Percentiles rank a stretch among this genome's conserved stretches.
phyloP scores from a whole-genome alignment of 2,113 vertebrate species.

The Clarias macrocephalus region DNA sequence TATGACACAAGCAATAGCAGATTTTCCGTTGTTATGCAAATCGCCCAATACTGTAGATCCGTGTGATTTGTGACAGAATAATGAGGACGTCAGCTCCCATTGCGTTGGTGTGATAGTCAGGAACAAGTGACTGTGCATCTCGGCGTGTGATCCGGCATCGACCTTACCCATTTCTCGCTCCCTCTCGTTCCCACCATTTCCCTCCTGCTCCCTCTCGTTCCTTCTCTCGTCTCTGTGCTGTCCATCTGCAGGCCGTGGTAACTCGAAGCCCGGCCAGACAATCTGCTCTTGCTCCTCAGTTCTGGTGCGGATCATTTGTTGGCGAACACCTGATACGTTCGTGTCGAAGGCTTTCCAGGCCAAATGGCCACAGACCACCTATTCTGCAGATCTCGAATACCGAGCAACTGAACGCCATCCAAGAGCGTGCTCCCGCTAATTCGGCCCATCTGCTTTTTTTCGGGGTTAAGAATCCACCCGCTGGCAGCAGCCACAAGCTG shows the following conservation, averaged over 20 bases:
- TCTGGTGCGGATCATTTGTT: conserved; percentile 74
- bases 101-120: neutral
- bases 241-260: conserved; percentile 55
- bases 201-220: conserved; percentile 7
- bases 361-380: conserved; percentile 79
- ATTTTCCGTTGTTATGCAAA: neutral
- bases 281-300: conserved; percentile 65
- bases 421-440: conserved; percentile 72
- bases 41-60: neutral
- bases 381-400: conserved; percentile 69
- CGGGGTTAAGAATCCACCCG: conserved; percentile 64
- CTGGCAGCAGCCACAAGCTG: conserved; percentile 54
- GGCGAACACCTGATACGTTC: conserved; percentile 76
- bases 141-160: conserved; percentile 7
- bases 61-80: neutral
- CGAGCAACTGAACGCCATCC: conserved; percentile 70
- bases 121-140: conserved; percentile 17
- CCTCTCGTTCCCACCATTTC: conserved; percentile 5
- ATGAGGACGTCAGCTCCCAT: conserved; percentile 16
- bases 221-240: conserved; percentile 25
- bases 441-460: conserved; percentile 73
- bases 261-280: conserved; percentile 57
- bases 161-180: conserved; percentile 9
- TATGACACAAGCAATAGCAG: neutral
- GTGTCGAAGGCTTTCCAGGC: conserved; percentile 69